These are phyloP conservation scores for Cyanocitta stelleri DNA, from an alignment of 2,113 vertebrate species.

Conservation along the genomic window DNA sequence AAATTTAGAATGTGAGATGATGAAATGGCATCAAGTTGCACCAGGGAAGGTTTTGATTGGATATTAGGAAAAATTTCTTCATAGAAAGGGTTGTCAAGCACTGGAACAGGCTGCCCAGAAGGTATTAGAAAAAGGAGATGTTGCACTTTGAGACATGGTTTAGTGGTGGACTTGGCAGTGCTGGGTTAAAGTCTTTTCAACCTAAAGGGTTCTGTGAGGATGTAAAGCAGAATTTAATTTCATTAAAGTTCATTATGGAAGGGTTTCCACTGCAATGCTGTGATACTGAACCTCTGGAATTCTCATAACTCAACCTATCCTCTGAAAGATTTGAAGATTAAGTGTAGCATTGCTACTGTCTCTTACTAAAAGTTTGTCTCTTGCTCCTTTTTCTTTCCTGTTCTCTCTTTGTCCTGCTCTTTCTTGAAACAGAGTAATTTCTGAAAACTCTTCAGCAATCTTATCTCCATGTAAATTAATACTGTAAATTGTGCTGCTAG, in stretches of 20 bases:
- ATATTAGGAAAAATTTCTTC: neutral
- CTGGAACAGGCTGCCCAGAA: neutral
- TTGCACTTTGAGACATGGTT: neutral
- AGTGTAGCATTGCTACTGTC: neutral
- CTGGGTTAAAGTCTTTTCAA: neutral
- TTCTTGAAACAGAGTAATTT: conserved; percentile 35
- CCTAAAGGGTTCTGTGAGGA: neutral
- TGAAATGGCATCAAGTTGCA: neutral
- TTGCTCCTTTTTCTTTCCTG: rapidly evolving
- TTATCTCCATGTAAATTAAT: conserved; percentile 66
- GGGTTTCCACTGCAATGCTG: neutral
- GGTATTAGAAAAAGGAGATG: neutral
- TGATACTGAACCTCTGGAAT: conserved; percentile 3
- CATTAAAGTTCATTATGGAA: conserved; percentile 28
- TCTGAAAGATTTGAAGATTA: neutral
- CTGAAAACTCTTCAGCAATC: conserved; percentile 52
- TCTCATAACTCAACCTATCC: neutral
- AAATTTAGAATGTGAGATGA: neutral
- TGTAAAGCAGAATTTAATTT: conserved; percentile 35
- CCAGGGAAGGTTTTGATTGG: neutral
- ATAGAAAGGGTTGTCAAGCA: neutral
- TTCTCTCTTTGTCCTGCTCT: neutral
- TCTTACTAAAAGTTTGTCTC: conserved; percentile 11
- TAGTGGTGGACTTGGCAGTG: neutral
- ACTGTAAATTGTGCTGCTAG: conserved; percentile 66